These are phyloP conservation scores for Micronycteris hirsuta DNA, from an alignment of 2,113 vertebrate species.

Conservation along the genomic window DNA sequence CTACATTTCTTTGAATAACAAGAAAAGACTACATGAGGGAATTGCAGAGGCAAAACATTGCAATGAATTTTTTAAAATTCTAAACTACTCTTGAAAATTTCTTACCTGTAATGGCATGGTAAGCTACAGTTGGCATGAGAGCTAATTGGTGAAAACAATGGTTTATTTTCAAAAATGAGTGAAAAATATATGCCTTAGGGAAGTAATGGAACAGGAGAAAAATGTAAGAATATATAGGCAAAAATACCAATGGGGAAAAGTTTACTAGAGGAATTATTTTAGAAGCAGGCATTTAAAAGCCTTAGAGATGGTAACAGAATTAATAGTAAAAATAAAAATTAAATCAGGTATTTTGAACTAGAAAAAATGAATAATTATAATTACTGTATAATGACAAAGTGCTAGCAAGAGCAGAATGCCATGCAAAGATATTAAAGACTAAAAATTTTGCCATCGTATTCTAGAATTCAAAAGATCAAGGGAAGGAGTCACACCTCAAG, in stretches of 20 bases:
- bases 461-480: background rate
- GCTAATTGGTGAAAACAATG: background rate
- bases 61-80: background rate
- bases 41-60: background rate
- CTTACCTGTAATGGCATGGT: background rate
- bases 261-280: background rate
- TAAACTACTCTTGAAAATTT: background rate
- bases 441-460: background rate
- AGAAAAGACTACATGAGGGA: background rate
- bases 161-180: background rate
- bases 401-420: background rate
- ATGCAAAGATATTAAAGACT: background rate
- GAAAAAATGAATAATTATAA: background rate
- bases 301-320: background rate
- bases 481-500: background rate
- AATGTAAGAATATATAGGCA: background rate
- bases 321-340: slow-evolving; percentile 6
- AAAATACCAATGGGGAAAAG: background rate
- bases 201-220: background rate
- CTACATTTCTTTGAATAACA: background rate
- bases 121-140: background rate
- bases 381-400: background rate
- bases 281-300: slow-evolving; percentile 15
- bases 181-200: background rate
- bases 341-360: background rate